Evolutionary conservation across 2,113 vertebrate species (phyloP).

Genomic region (Gobio gobio): DNA sequence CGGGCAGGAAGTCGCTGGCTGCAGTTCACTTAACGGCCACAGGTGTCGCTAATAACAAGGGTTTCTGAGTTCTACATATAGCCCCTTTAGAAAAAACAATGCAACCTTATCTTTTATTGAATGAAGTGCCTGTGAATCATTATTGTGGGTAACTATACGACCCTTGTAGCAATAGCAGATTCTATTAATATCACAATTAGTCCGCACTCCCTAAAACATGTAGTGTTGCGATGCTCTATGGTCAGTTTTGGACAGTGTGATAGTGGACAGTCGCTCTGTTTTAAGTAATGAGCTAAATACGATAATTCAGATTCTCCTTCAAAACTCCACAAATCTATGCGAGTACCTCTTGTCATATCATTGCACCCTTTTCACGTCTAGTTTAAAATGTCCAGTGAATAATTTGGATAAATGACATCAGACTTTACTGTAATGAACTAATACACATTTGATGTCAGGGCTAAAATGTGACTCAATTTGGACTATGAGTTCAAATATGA

Average conservation of each 20-base stretch:
- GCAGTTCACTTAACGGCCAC: too few relatives aligned
- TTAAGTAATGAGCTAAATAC: background rate
- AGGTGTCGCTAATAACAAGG: too few relatives aligned
- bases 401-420: background rate
- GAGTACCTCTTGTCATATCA: background rate
- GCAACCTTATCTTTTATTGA: conserved; percentile 15
- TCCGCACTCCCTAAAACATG: background rate
- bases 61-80: too few relatives aligned
- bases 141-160: background rate
- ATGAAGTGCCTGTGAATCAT: conserved; percentile 40
- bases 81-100: background rate
- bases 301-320: background rate
- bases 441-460: background rate
- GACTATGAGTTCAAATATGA: background rate
- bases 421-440: background rate
- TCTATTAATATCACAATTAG: conserved; percentile 30
- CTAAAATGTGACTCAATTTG: background rate
- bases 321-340: background rate
- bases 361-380: background rate
- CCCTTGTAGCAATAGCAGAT: conserved; percentile 63
- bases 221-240: background rate
- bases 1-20: too few relatives aligned
- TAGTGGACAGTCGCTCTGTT: background rate
- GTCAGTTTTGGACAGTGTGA: background rate
- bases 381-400: background rate